Evolutionary conservation across 2,888 invertebrate genomes (phyloP), one percentile per base, ranked within the genome.

Genomic region (Saturnia pavonia): DNA sequence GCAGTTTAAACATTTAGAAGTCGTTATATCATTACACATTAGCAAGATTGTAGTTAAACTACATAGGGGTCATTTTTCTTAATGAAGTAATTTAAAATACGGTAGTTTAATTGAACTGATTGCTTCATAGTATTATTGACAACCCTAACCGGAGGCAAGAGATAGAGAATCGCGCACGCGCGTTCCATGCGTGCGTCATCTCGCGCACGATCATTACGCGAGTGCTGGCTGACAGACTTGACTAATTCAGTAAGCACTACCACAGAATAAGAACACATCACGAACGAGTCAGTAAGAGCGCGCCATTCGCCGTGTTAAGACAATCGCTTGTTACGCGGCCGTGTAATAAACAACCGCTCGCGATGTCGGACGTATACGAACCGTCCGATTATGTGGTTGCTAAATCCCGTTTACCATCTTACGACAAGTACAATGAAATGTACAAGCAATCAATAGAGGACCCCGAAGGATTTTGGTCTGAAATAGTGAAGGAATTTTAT

Each of bases 401-500:
- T 96, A 92, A 96, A 96, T 75, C 95, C 88, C 85, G 89, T 93
- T 60, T 95, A 71, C 79, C 87, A 48, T 86, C 89, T 12, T 85
- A 95, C 66, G 96, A 96, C 90, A 95, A 97, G 81, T 99, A 99
- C 88, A 94, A 95, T 80, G 95, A 96, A 81, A 96, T 98, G 96
- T 96, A 99, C 89, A 95, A 96, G 82, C 95, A 96, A 83, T 99
- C 99, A 0, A 93, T 99, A 74, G 96, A 98, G 70, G 96, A 98
- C 83, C 99, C 99, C 0, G 97, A 96, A 78, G 95, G 95, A 72
- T 99, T 99, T 91, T 99, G 99, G 99, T 96, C 96, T 42, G 96
- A 97, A 80, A 97, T 99, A 77, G 97, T 98, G n/a, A 96, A 97
- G 79, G 96, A 99, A 86, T 99, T 99, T 85, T 96, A 98, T 88